Base-by-base conservation (phyloP, 2,113 vertebrate species). In the Cephalopholis sonnerati region DNA sequence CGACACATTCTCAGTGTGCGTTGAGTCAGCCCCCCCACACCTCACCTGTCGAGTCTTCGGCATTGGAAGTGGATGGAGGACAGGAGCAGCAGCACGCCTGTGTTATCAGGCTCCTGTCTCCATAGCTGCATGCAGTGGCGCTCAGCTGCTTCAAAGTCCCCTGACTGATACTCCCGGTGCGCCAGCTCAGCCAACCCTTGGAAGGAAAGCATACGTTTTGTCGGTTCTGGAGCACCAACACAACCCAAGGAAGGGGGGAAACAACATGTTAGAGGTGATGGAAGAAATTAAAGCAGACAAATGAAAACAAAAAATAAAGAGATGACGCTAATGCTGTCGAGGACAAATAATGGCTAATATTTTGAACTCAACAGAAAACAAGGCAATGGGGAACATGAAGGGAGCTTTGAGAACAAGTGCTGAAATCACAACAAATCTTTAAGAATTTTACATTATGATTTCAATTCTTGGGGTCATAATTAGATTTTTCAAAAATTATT, bases 111-210 rank as follows among this genome's bases (percentile, higher is more conserved):
- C 95, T 99, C 98, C 94, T 99, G 98, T 76, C 98, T 96, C 98
- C 98, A 99, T 70, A 99, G 95, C 91, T 99, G 98, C 98, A 99
- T 99, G 95, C 98, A 99, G 96, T 99, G 98, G 89, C 98, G 98
- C 93, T 99, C 98, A 59, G 98, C 98, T 78, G 98, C 98, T 95
- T 99, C 98, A 93, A 99, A 99, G 94, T 99, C 98, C 61, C 98
- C 98, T 75, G 98, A 98, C 95, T 99, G 98, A 96, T 99, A 99
- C 93, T 99, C 98, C 69, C 98, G 97, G 93, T 99, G 98, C 94
- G 98, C 98, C 97, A 99, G 96, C 95, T 99, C 98, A 84, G 98
- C 98, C 97, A 99, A 97, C 97, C 98, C 98, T 99, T 99, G 97
- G 97, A 99, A 99, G 97, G 98, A 99, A 99, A 99, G 98, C 95